Base-by-base conservation (phyloP, 64 coral and sea anemone genomes). In the Dendronephthya gigantea region DNA sequence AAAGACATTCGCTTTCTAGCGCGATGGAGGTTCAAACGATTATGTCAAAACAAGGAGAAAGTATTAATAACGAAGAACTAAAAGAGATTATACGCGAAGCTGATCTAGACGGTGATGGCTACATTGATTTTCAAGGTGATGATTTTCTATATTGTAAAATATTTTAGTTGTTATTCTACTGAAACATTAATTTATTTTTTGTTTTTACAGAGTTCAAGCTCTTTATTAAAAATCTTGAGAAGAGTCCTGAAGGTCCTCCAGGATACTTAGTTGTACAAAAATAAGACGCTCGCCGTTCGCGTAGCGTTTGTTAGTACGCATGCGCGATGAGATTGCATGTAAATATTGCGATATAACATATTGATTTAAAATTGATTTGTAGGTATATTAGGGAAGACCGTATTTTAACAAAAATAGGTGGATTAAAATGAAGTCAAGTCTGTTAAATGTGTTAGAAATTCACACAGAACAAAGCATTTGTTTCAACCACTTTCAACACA, bases 41-140 rank as follows among this genome's bases (percentile, higher is more conserved):
- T 2, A 96, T 96, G 93, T 83, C 93, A 7, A 96, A 88, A 49
- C 65, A 92, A 12, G 93, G 93, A 14, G 93, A 96, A 62, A 92
- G 92, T 7, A 58, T 96, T 32, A 90, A 86, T 16, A 90, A 92
- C 35, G 93, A 96, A 31, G 90, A 92, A 70, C 52, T 96, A 6
- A 86, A 85, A 39, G 93, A 96, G 84, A 96, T 96, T 88, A 96
- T 96, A 41, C 85, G 56, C 19, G 93, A 96, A 56, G 93, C 93
- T 17, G 93, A 96, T 34, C 70, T 92, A 1, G 82, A 96, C 85
- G 90, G 90, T n/a, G 88, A 96, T 50, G 93, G 93, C 33, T 88
- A 84, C 11, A 96, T 96, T 40, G 84, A 96, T 52, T 96, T 90
- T 83, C 70, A 92, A 83, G 93, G 93, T 96, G 87, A 56, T 23